Base-by-base conservation (phyloP, 2,888 invertebrate species). In the Bellardia pandia region DNA sequence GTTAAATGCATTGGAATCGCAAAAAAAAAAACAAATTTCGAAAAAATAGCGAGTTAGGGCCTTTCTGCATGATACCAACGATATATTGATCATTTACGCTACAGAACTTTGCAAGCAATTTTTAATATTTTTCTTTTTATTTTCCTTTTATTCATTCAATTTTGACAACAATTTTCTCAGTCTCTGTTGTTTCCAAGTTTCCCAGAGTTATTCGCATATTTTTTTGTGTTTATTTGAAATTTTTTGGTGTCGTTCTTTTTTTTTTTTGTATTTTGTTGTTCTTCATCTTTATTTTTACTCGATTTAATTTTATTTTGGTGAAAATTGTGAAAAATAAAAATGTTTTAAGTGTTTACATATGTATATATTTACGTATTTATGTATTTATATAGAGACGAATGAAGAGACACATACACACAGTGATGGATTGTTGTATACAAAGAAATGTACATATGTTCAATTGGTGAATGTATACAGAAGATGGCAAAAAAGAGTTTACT, bases 231-330 rank as follows among this genome's bases (percentile, higher is more conserved):
- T 82, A 45, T 72, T 64, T 56, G 16, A 80, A 45, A 40, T 42
- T 72, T 81, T 64, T 62, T 53, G 62, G 48, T 68, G 33, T 84
- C 69, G 77, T 60, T 33, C 3, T 23, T 74, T 66, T 45, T 64
- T 58, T 51, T 66, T 53, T 53, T 53, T 0, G 2, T 62, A 23
- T 37, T 62, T 16, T 64, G 23, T 68, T 45, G 16, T 58, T 37
- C 7, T 30, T 75, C 60, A 23, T 51, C 48, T 72, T 82, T 77
- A 13, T 75, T 40, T 85, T 88, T 82, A 72, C 86, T 60, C 51
- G 48, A 62, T 78, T 68, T 56, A 66, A 62, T 86, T 89, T 84
- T 86, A 89, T 89, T 89, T 88, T 86, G 87, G 88, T 88, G 84
- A 78, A 84, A 87, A 81, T 84, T 77, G 68, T 84, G 40, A 77